phyloP scores from a whole-genome alignment of 2,888 invertebrate species.

The Anodontia alba region DNA sequence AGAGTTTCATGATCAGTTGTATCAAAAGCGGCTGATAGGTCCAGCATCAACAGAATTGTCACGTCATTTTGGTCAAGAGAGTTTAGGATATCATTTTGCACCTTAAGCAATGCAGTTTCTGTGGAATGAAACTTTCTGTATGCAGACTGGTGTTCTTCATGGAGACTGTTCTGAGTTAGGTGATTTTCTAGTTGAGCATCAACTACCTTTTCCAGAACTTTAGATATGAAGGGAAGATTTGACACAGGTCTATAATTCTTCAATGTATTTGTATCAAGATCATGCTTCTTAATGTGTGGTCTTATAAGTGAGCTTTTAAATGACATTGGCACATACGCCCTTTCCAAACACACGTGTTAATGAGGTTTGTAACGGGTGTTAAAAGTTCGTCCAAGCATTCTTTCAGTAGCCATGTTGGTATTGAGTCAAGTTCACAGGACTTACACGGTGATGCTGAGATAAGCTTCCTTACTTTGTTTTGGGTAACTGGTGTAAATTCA shows the following conservation, averaged over 20 bases:
- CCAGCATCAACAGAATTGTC: conserved; percentile 25
- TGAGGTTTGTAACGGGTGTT: conserved; percentile 19
- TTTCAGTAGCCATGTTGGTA: conserved; percentile 38
- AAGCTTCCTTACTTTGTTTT: conserved; percentile 12
- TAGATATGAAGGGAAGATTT: conserved; percentile 4
- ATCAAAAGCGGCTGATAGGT: conserved; percentile 37
- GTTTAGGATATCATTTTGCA: conserved; percentile 32
- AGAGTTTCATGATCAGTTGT: no score
- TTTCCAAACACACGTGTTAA: conserved; percentile 21
- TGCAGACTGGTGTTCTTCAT: conserved; percentile 24
- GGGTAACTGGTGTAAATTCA: conserved; percentile 17
- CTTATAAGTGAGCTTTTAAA: conserved; percentile 34
- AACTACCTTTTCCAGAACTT: conserved; percentile 28
- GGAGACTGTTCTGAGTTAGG: conserved; percentile 14
- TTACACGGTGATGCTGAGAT: conserved; percentile 36
- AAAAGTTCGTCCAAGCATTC: conserved; percentile 19
- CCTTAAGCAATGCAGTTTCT: conserved; percentile 35
- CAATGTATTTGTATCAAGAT: conserved; percentile 19
- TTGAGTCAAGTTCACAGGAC: conserved; percentile 35
- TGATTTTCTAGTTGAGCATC: conserved; percentile 15
- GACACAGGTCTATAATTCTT: conserved; percentile 26
- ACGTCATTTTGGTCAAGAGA: conserved; percentile 34
- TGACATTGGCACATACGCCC: conserved; percentile 24
- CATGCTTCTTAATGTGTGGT: conserved; percentile 28
- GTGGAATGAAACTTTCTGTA: conserved; percentile 36